Conservation (phyloP, 92 coral and sea anemone genomes). For the Bergia puertoricense region DNA sequence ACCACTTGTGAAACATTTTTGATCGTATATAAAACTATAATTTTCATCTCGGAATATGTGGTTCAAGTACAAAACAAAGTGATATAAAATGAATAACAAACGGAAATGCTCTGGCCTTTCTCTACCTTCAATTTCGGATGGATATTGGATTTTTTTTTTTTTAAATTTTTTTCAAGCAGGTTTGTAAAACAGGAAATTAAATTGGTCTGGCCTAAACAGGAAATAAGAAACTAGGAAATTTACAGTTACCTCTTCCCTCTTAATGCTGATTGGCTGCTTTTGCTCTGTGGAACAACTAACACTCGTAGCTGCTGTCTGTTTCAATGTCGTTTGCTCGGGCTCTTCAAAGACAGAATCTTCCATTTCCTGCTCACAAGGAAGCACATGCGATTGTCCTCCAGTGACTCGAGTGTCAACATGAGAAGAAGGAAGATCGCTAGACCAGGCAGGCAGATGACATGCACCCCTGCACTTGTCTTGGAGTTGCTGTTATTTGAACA, state of each 20-base stretch:
- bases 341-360: not conserved
- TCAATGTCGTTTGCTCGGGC: not conserved
- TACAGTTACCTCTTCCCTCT: constrained; percentile 13
- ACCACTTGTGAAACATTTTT: no score
- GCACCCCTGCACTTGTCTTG: not conserved
- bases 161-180: no score
- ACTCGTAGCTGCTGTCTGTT: not conserved
- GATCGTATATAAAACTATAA: no score
- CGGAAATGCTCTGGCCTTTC: no score
- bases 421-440: not conserved
- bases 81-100: no score
- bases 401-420: not conserved
- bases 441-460: constrained; percentile 11
- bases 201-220: not conserved
- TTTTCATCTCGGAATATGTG: no score
- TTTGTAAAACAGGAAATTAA: no score
- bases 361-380: not conserved
- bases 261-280: not conserved
- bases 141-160: no score
- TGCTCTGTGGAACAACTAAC: not conserved
- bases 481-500: not conserved
- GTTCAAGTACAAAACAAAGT: no score
- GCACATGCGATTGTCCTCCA: not conserved
- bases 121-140: no score
- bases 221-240: no score